Base-by-base conservation (phyloP, 2,113 vertebrate genomes). In the Anarhynchus alexandrinus region DNA sequence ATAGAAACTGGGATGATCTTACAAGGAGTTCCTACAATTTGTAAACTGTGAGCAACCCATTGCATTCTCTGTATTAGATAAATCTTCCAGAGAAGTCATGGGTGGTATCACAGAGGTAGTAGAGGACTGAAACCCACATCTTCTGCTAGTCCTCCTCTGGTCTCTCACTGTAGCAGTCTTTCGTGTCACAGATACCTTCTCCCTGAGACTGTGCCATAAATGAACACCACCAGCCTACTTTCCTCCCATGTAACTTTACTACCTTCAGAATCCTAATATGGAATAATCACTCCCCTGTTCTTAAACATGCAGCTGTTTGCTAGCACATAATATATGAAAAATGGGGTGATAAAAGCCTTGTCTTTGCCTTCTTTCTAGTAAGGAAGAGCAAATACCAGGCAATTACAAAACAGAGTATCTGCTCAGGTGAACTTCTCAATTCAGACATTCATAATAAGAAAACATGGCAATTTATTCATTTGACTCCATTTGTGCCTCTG, bases 391-490 rank as follows among this genome's bases (percentile, higher is more conserved):
- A 93, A 93, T 40, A 92, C 61, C 49, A 94, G 82, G 85, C 87
- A 95, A 92, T 92, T 91, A 95, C 76, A 93, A 95, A 94, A 78
- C n/a, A 88, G 58, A 69, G 73, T 74, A 59, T 83, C 67, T 92
- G 76, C 66, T 88, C 86, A 93, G 80, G 95, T 96, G 71, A 97
- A 78, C 26, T 66, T 77, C 74, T 77, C 82, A 90, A 89, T 95
- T 94, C 45, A 86, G 87, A 83, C 22, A 57, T 84, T 94, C 74
- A 78, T n/a, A 96, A 86, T 62, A 96, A 96, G 93, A 96, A 91
- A 96, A 72, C 81, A 92, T 59, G 71, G 93, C 86, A 97, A 94
- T 95, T 87, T 89, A 96, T 96, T 92, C 59, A 96, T 94, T 90
- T 94, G 82, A 83, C 89, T 93, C 81, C 78, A 91, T 92, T 94